A percentile compares a stretch with the other conserved stretches of the same genome.
Conservation (phyloP, 2,888 invertebrate genomes). For the Dendrolimus houi region DNA sequence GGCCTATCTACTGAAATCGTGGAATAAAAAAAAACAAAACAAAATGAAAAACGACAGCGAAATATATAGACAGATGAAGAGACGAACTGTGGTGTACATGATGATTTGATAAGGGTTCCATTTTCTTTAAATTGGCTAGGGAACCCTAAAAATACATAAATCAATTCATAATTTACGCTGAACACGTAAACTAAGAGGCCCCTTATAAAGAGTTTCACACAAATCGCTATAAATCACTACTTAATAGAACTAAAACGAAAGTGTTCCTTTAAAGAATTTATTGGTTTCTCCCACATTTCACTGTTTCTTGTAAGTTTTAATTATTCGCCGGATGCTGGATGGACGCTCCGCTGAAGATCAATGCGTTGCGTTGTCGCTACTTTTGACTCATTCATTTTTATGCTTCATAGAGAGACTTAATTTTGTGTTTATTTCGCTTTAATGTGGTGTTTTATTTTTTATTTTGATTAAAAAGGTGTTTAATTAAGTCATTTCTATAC, state of each 20-base stretch:
- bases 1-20: too few species aligned
- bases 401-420: conserved; percentile 18
- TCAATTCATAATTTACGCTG: too few species aligned
- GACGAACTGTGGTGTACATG: too few species aligned
- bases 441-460: not conserved
- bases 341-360: conserved; percentile 43
- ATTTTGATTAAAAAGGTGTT: not conserved
- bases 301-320: conserved; percentile 63
- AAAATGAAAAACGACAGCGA: too few species aligned
- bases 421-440: not conserved
- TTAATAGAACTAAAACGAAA: conserved; percentile 57
- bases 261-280: conserved; percentile 63
- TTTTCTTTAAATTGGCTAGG: too few species aligned
- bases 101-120: too few species aligned
- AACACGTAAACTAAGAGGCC: too few species aligned
- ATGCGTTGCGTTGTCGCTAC: conserved; percentile 38
- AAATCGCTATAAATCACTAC: conserved; percentile 44
- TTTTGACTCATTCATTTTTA: conserved; percentile 35
- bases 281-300: conserved; percentile 59
- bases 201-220: not conserved
- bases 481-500: too few species aligned
- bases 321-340: conserved; percentile 62
- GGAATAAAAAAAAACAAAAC: too few species aligned
- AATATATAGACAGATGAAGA: too few species aligned
- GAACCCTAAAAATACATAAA: too few species aligned